phyloP scores from a whole-genome alignment of 2,888 invertebrate species.

The Lithophane socia region DNA sequence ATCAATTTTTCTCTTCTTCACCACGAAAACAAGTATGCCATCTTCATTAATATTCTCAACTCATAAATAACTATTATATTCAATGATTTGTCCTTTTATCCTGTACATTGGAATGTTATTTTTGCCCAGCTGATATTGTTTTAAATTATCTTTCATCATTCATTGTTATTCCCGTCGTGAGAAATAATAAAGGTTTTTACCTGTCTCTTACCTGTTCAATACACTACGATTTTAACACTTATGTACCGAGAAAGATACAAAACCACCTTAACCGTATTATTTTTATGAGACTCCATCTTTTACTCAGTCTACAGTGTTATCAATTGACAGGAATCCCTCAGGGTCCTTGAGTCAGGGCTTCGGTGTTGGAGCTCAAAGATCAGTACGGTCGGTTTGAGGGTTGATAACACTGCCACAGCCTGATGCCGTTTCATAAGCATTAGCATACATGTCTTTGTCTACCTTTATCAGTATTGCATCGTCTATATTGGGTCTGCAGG shows the following conservation, averaged over 20 bases:
- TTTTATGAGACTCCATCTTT: not conserved
- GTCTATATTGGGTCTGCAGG: not conserved
- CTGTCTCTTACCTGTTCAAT: conserved; percentile 18
- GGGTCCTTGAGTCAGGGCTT: not conserved
- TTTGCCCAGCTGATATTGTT: conserved; percentile 34
- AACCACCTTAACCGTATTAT: not conserved
- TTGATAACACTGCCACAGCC: not conserved
- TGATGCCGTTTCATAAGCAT: not conserved
- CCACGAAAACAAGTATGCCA: not conserved
- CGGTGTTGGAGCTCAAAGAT: not conserved
- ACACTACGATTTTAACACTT: too few relatives aligned
- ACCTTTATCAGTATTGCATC: not conserved
- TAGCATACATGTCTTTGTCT: not conserved
- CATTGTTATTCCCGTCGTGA: conserved; percentile 28
- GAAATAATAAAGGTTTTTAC: conserved; percentile 35
- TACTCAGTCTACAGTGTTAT: not conserved
- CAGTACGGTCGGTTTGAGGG: not conserved
- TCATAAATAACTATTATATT: conserved; percentile 23
- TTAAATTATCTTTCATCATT: conserved; percentile 26
- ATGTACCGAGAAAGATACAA: conserved; percentile 7
- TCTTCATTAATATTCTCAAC: conserved; percentile 13
- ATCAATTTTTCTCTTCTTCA: not conserved
- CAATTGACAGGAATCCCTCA: not conserved
- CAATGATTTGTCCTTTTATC: conserved; percentile 24
- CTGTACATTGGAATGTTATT: conserved; percentile 27